Evolutionary conservation across 2,113 vertebrate species (phyloP).

Genomic region (Taurulus bubalis): DNA sequence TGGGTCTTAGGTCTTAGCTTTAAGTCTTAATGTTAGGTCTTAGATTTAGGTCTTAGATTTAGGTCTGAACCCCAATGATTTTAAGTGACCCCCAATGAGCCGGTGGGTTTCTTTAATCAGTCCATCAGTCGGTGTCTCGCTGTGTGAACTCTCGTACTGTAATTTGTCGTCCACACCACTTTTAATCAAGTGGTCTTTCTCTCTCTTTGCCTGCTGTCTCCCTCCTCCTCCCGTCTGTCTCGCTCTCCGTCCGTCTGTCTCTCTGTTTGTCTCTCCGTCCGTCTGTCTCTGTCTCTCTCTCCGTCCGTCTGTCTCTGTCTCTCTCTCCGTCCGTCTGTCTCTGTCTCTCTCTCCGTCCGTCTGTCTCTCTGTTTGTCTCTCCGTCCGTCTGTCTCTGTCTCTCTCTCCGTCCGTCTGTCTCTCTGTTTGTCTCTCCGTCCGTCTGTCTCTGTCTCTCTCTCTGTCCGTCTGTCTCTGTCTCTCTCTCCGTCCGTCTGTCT

Average conservation of each 20-base stretch:
- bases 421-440: background rate
- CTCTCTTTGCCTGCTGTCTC: conserved; percentile 26
- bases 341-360: background rate
- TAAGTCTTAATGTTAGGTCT: too few relatives aligned
- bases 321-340: background rate
- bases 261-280: background rate
- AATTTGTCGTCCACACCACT: conserved; percentile 40
- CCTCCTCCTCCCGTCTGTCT: conserved; percentile 1
- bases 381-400: background rate
- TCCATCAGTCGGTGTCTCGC: conserved; percentile 11
- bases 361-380: conserved; percentile 2
- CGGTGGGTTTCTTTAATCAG: too few relatives aligned
- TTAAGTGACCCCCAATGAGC: too few relatives aligned
- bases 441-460: background rate
- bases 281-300: background rate
- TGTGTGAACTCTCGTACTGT: conserved; percentile 48
- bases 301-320: conserved; percentile 20
- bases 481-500: background rate
- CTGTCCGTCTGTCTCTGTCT: conserved; percentile 20
- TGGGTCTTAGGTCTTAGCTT: too few relatives aligned
- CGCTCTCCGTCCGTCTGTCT: background rate
- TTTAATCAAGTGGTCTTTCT: conserved; percentile 70
- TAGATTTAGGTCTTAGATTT: too few relatives aligned
- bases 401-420: conserved; percentile 14
- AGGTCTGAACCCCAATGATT: too few relatives aligned